Evolutionary conservation across 2,797 vertebrate species (phyloP).

Genomic region (Rhinella marina): DNA sequence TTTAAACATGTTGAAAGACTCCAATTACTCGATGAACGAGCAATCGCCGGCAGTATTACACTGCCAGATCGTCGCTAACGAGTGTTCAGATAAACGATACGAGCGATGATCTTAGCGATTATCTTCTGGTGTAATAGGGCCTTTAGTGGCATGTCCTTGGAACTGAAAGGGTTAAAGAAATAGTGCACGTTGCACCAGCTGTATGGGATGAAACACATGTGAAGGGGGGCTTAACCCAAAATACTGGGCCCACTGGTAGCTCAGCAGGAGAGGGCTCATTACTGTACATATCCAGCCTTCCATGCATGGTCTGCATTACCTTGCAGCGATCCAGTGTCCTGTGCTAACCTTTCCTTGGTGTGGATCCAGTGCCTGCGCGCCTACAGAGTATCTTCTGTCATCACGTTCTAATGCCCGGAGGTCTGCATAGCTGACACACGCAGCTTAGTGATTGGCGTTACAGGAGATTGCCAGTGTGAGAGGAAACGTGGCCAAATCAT

Average conservation of each 20-base stretch:
- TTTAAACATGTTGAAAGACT: no score
- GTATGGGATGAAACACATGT: background rate
- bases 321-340: conserved; percentile 26
- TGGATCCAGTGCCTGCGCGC: conserved; percentile 8
- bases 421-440: background rate
- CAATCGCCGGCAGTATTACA: no score
- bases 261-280: background rate
- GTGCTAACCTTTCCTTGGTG: conserved; percentile 39
- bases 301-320: conserved; percentile 10
- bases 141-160: background rate
- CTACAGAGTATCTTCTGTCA: conserved; percentile 16
- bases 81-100: no score
- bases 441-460: background rate
- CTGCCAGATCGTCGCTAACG: no score
- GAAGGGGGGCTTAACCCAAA: background rate
- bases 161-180: background rate
- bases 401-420: conserved; percentile 7
- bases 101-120: no score
- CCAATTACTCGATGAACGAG: no score
- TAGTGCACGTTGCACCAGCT: background rate
- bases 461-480: background rate
- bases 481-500: conserved; percentile 1
- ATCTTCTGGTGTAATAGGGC: no score
- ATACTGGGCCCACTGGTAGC: background rate
- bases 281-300: background rate